A percentile compares a stretch with the other conserved stretches of the same genome.
Conservation (phyloP, 92 coral and sea anemone species). For the Pocillopora grandis region DNA sequence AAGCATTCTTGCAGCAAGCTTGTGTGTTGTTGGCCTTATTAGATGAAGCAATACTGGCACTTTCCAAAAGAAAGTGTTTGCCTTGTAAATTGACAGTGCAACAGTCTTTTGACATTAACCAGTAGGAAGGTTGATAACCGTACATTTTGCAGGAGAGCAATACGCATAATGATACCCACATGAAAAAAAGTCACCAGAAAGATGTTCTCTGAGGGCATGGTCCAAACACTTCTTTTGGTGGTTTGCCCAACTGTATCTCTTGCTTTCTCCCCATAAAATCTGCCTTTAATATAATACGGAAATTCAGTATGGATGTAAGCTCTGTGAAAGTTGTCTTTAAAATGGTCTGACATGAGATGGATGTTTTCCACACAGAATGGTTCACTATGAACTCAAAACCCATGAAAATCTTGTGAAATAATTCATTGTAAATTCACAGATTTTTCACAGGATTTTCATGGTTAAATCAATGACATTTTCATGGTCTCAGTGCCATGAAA, state of each 20-base stretch:
- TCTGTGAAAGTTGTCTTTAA: slow-evolving; percentile 56
- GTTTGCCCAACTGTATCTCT: slow-evolving; percentile 58
- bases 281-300: slow-evolving; percentile 52
- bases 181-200: slow-evolving; percentile 33
- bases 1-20: slow-evolving; percentile 48
- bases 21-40: slow-evolving; percentile 43
- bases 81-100: slow-evolving; percentile 56
- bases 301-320: slow-evolving; percentile 36
- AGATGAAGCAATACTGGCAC: slow-evolving; percentile 59
- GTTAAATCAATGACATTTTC: too few species aligned
- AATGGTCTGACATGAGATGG: too few species aligned
- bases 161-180: slow-evolving; percentile 56
- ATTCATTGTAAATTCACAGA: too few species aligned
- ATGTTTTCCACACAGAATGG: too few species aligned
- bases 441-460: too few species aligned
- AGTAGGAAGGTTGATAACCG: slow-evolving; percentile 52
- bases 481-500: too few species aligned
- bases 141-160: slow-evolving; percentile 57
- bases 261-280: slow-evolving; percentile 68
- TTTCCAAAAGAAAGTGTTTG: slow-evolving; percentile 37
- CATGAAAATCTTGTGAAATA: too few species aligned
- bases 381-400: too few species aligned
- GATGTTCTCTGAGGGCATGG: slow-evolving; percentile 36
- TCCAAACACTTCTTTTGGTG: slow-evolving; percentile 53
- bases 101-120: slow-evolving; percentile 28